Evolutionary conservation across 2,797 vertebrate genomes (phyloP).

Genomic region (Coregonus ussuriensis): DNA sequence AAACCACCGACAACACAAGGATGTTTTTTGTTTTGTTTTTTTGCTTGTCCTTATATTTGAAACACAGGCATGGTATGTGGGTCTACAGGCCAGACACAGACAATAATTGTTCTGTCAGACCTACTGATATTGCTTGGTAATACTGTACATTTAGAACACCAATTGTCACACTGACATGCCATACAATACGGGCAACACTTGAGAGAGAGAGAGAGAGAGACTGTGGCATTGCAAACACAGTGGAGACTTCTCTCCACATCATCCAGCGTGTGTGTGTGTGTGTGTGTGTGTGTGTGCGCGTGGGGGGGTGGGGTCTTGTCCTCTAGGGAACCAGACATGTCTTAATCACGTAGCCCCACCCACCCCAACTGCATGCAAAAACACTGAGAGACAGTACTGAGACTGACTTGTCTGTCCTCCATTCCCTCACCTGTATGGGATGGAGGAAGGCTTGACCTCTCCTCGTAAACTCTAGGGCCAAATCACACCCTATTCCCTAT

Average conservation of each 20-base stretch:
- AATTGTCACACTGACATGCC: slow-evolving; percentile 41
- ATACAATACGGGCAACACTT: slow-evolving; percentile 59
- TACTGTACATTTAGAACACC: slow-evolving; percentile 59
- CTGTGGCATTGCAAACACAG: slow-evolving; percentile 38
- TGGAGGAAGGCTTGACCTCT: background rate
- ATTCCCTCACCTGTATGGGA: slow-evolving; percentile 17
- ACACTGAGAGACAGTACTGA: slow-evolving; percentile 9
- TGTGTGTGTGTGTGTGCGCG: background rate
- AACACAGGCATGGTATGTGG: slow-evolving; percentile 51
- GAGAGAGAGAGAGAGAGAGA: slow-evolving; percentile 10
- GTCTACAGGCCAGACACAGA: slow-evolving; percentile 43
- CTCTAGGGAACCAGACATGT: slow-evolving; percentile 19
- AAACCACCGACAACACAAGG: slow-evolving; percentile 16
- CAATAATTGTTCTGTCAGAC: slow-evolving; percentile 44
- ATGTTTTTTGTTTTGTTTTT: slow-evolving; percentile 46
- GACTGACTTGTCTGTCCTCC: slow-evolving; percentile 17
- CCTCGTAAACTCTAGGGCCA: slow-evolving; percentile 26
- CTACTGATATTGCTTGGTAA: slow-evolving; percentile 61
- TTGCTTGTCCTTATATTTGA: slow-evolving; percentile 55
- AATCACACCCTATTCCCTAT: background rate
- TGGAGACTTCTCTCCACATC: slow-evolving; percentile 35
- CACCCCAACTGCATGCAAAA: slow-evolving; percentile 39
- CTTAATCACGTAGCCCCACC: slow-evolving; percentile 31
- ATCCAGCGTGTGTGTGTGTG: slow-evolving; percentile 7
- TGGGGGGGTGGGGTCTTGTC: background rate